Base-by-base conservation (phyloP, 2,113 vertebrate genomes). In the Eolophus roseicapilla region DNA sequence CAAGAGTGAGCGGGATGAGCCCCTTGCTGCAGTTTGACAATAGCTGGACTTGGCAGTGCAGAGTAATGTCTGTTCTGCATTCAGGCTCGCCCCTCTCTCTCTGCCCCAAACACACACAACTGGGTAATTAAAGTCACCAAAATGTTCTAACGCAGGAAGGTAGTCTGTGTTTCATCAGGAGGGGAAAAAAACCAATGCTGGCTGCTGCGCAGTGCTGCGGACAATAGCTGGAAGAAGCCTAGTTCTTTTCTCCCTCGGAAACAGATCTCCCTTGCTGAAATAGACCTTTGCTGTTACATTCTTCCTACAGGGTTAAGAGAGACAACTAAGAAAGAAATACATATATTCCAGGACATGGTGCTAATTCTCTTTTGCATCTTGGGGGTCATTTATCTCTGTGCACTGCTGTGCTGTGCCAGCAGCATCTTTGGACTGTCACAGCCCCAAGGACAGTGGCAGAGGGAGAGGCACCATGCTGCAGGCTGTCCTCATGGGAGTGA, bases 161-260 rank as follows among this genome's bases (percentile, higher is more conserved):
- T 88, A 78, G 93, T 76, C 95, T 97, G 95, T 1, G 7, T 94
- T 96, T 95, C 0, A 3, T 97, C 96, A 96, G 33, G 17, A 79
- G 57, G 4, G 2, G 2, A 27, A 82, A 76, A 83, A 62, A 83
- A 53, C 3, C 19, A 43, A 5, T 1, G 1, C 24, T 90, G 94
- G 87, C 93, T 77, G 87, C 82, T 86, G 4, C 27, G 79, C 75
- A 85, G 4, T 78, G 49, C 50, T 85, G 37, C 0, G 5, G 90
- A 95, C 86, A 92, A 93, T 94, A 88, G 80, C 65, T 94, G 92
- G 92, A 94, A 94, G 83, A 88, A 92, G 47, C 82, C 11, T 84
- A 84, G 76, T 20, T 86, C 73, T 81, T 60, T 94, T 86, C 83
- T 93, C 43, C 11, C 46, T 75, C 18, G 4, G 76, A 97, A 92